Conservation (phyloP, 2,797 vertebrate genomes). For the Propithecus perrieri region DNA sequence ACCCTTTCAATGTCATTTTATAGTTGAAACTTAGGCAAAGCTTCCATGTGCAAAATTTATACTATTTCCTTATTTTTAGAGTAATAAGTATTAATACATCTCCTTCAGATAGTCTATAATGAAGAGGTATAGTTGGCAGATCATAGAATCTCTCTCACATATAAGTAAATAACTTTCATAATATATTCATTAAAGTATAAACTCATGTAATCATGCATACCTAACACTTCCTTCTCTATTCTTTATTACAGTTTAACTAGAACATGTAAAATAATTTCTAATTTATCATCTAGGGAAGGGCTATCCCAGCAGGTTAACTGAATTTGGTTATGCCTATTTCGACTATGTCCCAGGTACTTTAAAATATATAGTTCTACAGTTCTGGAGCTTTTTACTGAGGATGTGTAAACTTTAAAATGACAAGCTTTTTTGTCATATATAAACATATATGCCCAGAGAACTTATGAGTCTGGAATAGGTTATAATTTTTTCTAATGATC, state of each 20-base stretch:
- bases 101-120: too few species aligned
- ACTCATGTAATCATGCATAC: too few species aligned
- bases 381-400: not conserved
- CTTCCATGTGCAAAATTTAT: too few species aligned
- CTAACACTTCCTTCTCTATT: too few species aligned
- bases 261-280: not conserved
- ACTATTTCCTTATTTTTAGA: too few species aligned
- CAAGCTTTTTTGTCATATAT: not conserved
- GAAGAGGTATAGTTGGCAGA: too few species aligned
- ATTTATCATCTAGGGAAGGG: not conserved
- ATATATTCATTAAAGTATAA: too few species aligned
- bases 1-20: too few species aligned
- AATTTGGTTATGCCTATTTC: not conserved
- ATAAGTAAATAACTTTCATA: too few species aligned
- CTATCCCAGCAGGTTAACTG: not conserved
- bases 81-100: too few species aligned
- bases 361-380: not conserved
- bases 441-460: not conserved
- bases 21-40: too few species aligned
- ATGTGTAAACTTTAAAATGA: not conserved
- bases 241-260: not conserved
- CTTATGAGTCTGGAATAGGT: not conserved
- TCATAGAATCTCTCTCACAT: too few species aligned
- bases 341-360: not conserved
- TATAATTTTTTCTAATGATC: not conserved